Conservation (phyloP, 2,797 vertebrate species). For the Champsocephalus esox region DNA sequence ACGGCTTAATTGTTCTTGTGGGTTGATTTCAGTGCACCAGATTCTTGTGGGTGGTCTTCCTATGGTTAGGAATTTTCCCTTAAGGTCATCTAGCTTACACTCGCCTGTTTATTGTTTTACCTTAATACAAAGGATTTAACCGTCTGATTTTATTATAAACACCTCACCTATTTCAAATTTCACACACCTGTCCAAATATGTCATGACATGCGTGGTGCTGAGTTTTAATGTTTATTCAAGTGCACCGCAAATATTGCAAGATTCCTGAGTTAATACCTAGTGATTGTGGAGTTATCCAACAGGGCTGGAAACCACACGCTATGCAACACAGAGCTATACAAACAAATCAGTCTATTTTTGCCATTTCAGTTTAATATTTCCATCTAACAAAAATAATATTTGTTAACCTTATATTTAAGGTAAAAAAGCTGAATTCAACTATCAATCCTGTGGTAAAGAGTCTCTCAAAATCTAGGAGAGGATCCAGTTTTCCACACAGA, state of each 20-base stretch:
- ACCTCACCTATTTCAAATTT: slow-evolving; percentile 58
- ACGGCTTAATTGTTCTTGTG: slow-evolving; percentile 1
- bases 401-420: neutral
- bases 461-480: neutral
- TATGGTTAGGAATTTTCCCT: slow-evolving; percentile 46
- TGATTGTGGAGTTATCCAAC: slow-evolving; percentile 51
- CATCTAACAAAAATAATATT: slow-evolving; percentile 4
- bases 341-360: slow-evolving; percentile 21
- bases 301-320: slow-evolving; percentile 22
- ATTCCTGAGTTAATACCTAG: slow-evolving; percentile 63
- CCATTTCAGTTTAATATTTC: neutral
- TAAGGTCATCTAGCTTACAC: slow-evolving; percentile 42
- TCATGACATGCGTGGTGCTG: slow-evolving; percentile 27
- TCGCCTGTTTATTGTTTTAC: slow-evolving; percentile 27
- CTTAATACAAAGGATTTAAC: slow-evolving; percentile 50
- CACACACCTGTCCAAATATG: slow-evolving; percentile 68
- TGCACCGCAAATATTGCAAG: slow-evolving; percentile 60
- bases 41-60: slow-evolving; percentile 65
- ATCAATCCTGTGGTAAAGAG: slow-evolving; percentile 12
- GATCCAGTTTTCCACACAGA: slow-evolving; percentile 56
- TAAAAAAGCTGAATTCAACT: neutral
- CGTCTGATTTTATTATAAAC: slow-evolving; percentile 42
- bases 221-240: slow-evolving; percentile 58
- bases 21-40: slow-evolving; percentile 18
- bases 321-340: slow-evolving; percentile 3